Conservation (phyloP, 2,113 vertebrate species). For the Plestiodon gilberti region DNA sequence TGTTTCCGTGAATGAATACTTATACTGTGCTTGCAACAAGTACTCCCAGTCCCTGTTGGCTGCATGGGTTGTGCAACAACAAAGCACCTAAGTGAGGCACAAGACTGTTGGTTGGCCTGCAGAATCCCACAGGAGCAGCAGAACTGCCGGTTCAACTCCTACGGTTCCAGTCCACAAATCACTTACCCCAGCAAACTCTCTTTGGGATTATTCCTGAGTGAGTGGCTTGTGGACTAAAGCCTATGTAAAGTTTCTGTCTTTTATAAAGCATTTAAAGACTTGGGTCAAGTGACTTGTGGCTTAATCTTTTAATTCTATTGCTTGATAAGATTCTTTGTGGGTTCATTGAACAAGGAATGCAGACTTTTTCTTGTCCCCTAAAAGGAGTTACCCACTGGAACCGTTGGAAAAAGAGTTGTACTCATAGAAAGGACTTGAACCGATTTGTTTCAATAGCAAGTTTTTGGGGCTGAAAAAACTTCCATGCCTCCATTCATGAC, state of each 20-base stretch:
- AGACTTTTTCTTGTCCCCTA: conserved; percentile 23
- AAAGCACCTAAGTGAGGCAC: neutral
- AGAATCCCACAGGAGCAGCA: neutral
- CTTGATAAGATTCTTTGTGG: conserved; percentile 33
- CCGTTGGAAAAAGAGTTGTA: conserved; percentile 17
- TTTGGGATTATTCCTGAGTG: conserved; percentile 24
- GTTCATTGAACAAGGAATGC: conserved; percentile 41
- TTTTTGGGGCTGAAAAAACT: neutral
- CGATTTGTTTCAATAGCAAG: conserved; percentile 14
- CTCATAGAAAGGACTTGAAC: conserved; percentile 5
- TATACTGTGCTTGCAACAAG: neutral
- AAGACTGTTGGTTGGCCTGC: neutral
- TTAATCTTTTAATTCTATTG: conserved; percentile 42
- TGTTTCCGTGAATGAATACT: neutral
- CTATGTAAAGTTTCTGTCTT: conserved; percentile 21
- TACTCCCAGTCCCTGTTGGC: neutral
- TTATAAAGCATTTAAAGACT: conserved; percentile 30
- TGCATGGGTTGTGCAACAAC: neutral
- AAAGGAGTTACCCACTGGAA: conserved; percentile 35
- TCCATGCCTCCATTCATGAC: conserved; percentile 2
- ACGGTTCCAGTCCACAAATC: neutral
- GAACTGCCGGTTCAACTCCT: neutral
- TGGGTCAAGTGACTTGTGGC: conserved; percentile 33
- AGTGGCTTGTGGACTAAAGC: conserved; percentile 24
- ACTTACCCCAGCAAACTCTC: conserved; percentile 11